Conservation (phyloP, 1,140 invertebrate genomes). For the Steinernema feltiae region DNA sequence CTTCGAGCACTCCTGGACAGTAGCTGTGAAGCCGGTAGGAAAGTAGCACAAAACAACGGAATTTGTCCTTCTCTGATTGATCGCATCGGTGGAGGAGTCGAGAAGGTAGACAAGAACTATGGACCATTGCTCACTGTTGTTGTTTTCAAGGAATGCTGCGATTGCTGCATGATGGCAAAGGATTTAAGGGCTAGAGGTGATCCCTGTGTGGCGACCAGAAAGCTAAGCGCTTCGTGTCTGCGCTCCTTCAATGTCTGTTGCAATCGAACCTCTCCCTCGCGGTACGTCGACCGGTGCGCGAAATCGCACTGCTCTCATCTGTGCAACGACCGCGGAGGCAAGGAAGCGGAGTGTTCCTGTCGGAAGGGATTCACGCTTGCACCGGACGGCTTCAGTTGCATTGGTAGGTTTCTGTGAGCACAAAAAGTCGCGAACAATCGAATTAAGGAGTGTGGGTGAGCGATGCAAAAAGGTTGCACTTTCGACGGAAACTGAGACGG, state of each 20-base stretch:
- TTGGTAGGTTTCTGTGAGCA: slow-evolving; percentile 39
- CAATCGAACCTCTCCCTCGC: background rate
- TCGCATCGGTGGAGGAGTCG: slow-evolving; percentile 41
- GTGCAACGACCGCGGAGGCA: slow-evolving; percentile 48
- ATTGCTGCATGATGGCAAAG: slow-evolving; percentile 54
- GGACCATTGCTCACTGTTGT: background rate
- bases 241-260: slow-evolving; percentile 52
- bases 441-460: background rate
- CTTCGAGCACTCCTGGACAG: slow-evolving; percentile 49
- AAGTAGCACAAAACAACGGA: slow-evolving; percentile 33
- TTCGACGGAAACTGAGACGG: background rate
- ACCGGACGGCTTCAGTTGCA: slow-evolving; percentile 48
- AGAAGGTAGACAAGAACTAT: slow-evolving; percentile 29
- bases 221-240: slow-evolving; percentile 52
- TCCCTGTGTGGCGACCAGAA: slow-evolving; percentile 44
- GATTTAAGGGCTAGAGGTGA: slow-evolving; percentile 44
- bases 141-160: slow-evolving; percentile 51
- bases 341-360: slow-evolving; percentile 49
- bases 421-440: background rate
- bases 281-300: slow-evolving; percentile 30
- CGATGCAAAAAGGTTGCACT: background rate
- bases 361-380: slow-evolving; percentile 47
- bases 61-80: slow-evolving; percentile 43
- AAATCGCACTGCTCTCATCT: slow-evolving; percentile 47
- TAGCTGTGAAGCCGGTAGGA: slow-evolving; percentile 40